Evolutionary conservation across 2,888 invertebrate species (phyloP), one percentile per base, ranked within the genome.

Genomic region (Conistra vaccinii): DNA sequence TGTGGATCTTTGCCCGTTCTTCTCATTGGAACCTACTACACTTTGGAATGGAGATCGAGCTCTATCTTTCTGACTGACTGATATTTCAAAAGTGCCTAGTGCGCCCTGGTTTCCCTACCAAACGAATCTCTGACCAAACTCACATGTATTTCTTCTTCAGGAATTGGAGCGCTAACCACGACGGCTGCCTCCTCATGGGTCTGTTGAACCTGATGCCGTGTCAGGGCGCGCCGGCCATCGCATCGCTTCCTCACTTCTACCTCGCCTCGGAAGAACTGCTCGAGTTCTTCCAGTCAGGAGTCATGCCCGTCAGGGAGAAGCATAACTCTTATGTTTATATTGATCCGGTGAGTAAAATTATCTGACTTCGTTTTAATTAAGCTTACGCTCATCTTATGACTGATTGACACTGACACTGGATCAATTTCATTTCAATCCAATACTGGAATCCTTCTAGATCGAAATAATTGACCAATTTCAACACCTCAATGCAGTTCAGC

Each of bases 201-300:
- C 83, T 97, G 0, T 85, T 97, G 45, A 97, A 97, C 89, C 90
- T 97, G 32, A 91, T 91, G 78, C 93, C 96, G 3, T 97, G 97
- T 67, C 95, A 97, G 89, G 97, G 97, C 12, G 97, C 97, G 0
- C 97, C 98, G 0, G 96, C 97, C 35, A 94, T 97, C 55, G 95
- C 97, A 26, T 97, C 98, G 0, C 95, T 97, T 78, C 98, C 98
- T 0, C 98, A 98, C 92, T 97, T 97, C 93, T 97, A 97, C 89
- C 93, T 97, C 29, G 97, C 92, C 0, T 97, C 97, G 20, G 95
- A 96, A 10, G 94, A 95, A 63, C 91, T 97, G 14, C 87, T 96
- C 9, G 94, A 95, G 1, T 97, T 93, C 89, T 97, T 97, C 78
- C 92, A 89, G 0, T 90, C 85, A 17, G 97, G 97, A 10, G 82